Percentiles rank a stretch among this genome's conserved stretches.
These are phyloP conservation scores for Phoxinus phoxinus DNA, from an alignment of 2,113 vertebrate genomes.

Conservation along the genomic window DNA sequence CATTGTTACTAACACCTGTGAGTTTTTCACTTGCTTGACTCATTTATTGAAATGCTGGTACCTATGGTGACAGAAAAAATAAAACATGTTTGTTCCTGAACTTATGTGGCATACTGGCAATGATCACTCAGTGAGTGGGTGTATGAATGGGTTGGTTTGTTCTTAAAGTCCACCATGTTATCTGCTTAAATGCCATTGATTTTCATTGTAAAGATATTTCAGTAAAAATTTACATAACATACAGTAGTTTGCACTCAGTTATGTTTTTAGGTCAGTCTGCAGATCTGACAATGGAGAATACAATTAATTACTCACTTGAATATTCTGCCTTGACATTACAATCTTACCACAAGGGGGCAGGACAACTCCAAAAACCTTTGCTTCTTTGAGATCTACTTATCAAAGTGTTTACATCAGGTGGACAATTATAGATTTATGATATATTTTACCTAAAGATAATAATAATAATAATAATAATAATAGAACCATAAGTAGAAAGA, in stretches of 20 bases:
- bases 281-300: not conserved
- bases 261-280: too few relatives aligned
- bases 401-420: not conserved
- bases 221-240: not conserved
- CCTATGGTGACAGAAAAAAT: slow-evolving; percentile 24
- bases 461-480: not conserved
- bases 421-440: not conserved
- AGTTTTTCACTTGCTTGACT: not conserved
- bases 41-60: slow-evolving; percentile 18
- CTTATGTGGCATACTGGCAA: not conserved
- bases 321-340: not conserved
- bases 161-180: not conserved
- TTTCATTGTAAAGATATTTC: not conserved
- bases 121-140: slow-evolving; percentile 19
- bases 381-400: not conserved
- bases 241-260: not conserved
- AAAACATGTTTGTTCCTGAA: slow-evolving; percentile 13
- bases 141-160: slow-evolving; percentile 18
- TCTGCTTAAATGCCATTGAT: not conserved
- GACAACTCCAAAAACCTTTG: slow-evolving; percentile 34
- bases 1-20: slow-evolving; percentile 5
- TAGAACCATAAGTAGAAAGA: not conserved
- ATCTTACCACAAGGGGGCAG: slow-evolving; percentile 43
- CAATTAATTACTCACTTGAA: not conserved
- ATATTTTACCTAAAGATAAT: not conserved